Base-by-base conservation (phyloP, 1,140 invertebrate species). In the Eubasilissa regina region DNA sequence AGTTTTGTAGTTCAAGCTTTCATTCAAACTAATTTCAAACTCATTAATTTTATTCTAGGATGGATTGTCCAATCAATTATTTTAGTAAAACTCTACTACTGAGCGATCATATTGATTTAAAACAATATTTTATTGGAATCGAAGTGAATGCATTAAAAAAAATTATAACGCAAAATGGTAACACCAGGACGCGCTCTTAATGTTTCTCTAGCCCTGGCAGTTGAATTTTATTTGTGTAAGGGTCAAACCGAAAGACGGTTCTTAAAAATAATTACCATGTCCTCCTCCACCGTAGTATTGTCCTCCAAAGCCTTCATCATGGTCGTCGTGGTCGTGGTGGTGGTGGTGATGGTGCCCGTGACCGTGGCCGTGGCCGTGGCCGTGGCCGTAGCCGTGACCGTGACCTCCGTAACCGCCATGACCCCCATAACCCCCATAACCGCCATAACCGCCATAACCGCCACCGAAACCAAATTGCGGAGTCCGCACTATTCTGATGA, bases 381-480 rank as follows among this genome's bases (percentile, higher is more conserved):
- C 51, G 44, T 74, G 44, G 43, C 58, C 55, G 47, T 51, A 47
- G 6, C 70, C 66, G 25, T 17, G 13, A 19, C 68, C 66, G 56
- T 48, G 44, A 17, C 75, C 75, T 13, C 53, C 62, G 21, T 66
- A 68, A 0, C 78, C 73, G 53, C 68, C 79, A 25, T n/a, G n/a
- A n/a, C 35, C 17, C 7, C 60, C 60, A 0, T 10, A n/a, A 35
- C 25, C 25, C 1, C 25, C 25, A 35, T 3, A 43, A 9, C 0
- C 25, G 53, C 0, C 25, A 15, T n/a, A n/a, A n/a, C 11, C 48
- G 66, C 11, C 64, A 48, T 7, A 35, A 70, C 11, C n/a, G n/a
- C 68, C 75, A 0, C 74, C 74, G 8, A 51, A 11, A 13, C 17
- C 66, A 19, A 55, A 75, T n/a, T 81, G 80, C 6, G 80, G 80